Conservation (phyloP, 2,113 vertebrate species). For the Thunnus thynnus region DNA sequence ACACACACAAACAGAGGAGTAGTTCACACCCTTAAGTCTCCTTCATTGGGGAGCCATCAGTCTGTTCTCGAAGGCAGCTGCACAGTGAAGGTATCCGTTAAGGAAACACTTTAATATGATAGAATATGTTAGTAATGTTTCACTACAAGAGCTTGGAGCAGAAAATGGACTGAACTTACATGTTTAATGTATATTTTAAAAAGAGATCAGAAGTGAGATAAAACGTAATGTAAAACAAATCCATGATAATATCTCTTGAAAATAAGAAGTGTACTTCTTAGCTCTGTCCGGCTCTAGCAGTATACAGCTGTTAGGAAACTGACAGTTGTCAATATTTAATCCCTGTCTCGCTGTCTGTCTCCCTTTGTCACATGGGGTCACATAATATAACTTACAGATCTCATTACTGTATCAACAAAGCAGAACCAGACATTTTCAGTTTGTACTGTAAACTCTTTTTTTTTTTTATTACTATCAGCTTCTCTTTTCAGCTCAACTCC, state of each 20-base stretch:
- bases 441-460: not conserved
- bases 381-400: conserved; percentile 20
- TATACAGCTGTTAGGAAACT: conserved; percentile 71
- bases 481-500: not conserved
- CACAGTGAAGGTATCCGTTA: conserved; percentile 60
- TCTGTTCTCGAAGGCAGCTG: conserved; percentile 68
- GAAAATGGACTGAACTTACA: conserved; percentile 4
- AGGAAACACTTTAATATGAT: conserved; percentile 55
- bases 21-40: conserved; percentile 35
- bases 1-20: conserved; percentile 20
- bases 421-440: not conserved
- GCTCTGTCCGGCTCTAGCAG: not conserved
- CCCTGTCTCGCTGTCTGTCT: conserved; percentile 40
- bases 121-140: conserved; percentile 55
- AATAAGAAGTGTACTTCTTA: not conserved
- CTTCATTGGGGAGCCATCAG: conserved; percentile 52
- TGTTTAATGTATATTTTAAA: no score
- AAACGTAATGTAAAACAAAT: not conserved
- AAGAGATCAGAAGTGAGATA: no score
- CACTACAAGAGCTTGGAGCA: conserved; percentile 31
- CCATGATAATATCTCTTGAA: not conserved
- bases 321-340: conserved; percentile 65
- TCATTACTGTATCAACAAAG: conserved; percentile 24
- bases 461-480: not conserved
- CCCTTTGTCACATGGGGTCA: conserved; percentile 23